Conservation (phyloP, 2,113 vertebrate genomes). For the Genyomyrus donnyi region DNA sequence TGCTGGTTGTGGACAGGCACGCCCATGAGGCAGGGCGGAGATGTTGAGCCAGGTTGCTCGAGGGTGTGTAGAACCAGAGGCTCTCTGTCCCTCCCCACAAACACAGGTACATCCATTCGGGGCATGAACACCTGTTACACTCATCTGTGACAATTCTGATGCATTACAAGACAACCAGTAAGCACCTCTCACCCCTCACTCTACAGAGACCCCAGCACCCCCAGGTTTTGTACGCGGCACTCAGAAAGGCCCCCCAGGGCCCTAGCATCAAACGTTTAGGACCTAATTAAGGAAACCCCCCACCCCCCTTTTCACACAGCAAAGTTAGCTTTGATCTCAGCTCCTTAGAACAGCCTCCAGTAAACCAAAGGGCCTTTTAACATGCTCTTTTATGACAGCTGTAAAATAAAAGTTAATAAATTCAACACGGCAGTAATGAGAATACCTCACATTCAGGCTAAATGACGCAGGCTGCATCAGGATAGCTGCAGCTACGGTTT, state of each 20-base stretch:
- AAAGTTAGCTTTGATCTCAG: conserved; percentile 12
- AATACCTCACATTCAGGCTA: conserved; percentile 16
- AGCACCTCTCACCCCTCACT: conserved; percentile 2
- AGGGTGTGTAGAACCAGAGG: background rate
- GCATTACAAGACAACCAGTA: background rate
- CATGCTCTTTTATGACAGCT: conserved; percentile 9
- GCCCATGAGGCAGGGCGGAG: background rate
- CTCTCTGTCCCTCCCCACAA: background rate
- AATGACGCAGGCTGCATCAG: background rate
- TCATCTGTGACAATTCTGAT: background rate
- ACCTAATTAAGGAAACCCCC: conserved; percentile 14
- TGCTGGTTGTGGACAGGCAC: background rate
- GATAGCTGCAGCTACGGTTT: background rate
- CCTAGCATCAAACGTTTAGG: background rate
- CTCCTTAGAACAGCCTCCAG: background rate
- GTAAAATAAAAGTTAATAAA: conserved; percentile 20
- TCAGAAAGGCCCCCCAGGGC: background rate
- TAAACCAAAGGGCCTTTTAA: background rate
- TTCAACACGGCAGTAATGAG: conserved; percentile 16
- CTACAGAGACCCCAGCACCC: background rate
- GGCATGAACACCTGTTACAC: background rate
- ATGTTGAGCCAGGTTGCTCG: background rate
- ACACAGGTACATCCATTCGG: conserved; percentile 1
- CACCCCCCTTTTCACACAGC: background rate
- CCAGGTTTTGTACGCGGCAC: background rate